Percentiles rank a stretch among this genome's conserved stretches.
phyloP scores from a whole-genome alignment of 2,113 vertebrate species.

The Pituophis catenifer region DNA sequence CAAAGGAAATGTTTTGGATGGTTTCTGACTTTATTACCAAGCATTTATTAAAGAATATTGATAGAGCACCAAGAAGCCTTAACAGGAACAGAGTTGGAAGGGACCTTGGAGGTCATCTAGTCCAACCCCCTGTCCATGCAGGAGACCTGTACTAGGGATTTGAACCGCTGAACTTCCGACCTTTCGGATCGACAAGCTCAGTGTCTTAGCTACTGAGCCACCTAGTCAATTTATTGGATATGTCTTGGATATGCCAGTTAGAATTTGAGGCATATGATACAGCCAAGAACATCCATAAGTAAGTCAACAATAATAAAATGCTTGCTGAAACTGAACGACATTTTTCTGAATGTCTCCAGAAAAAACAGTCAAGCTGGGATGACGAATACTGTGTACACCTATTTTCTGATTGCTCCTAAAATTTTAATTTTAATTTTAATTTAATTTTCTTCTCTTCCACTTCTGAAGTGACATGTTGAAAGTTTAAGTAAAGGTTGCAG shows the following conservation, averaged over 20 bases:
- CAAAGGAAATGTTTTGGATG: slow-evolving; percentile 24
- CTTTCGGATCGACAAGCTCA: too few relatives aligned
- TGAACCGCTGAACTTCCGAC: too few relatives aligned
- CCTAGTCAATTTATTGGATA: too few relatives aligned
- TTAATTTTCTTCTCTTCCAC: background rate
- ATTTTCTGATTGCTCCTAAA: background rate
- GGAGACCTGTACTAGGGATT: too few relatives aligned
- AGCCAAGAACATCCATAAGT: background rate
- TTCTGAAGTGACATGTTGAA: background rate
- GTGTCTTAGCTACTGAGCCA: too few relatives aligned
- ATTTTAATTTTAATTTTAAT: background rate
- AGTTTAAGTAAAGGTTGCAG: background rate
- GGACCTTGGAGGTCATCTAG: too few relatives aligned
- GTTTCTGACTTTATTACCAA: background rate
- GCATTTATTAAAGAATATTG: slow-evolving; percentile 1
- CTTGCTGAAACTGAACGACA: background rate
- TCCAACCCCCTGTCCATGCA: too few relatives aligned
- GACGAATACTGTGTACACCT: background rate
- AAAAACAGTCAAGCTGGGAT: background rate
- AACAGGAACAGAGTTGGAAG: too few relatives aligned
- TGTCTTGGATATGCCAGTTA: background rate
- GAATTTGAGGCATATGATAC: background rate
- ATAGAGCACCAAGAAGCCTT: background rate
- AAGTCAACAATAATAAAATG: background rate
- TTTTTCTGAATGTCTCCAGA: background rate